A percentile compares a stretch with the other conserved stretches of the same genome.
phyloP scores from a whole-genome alignment of 1,140 invertebrate species.

The Bombus ignitus region DNA sequence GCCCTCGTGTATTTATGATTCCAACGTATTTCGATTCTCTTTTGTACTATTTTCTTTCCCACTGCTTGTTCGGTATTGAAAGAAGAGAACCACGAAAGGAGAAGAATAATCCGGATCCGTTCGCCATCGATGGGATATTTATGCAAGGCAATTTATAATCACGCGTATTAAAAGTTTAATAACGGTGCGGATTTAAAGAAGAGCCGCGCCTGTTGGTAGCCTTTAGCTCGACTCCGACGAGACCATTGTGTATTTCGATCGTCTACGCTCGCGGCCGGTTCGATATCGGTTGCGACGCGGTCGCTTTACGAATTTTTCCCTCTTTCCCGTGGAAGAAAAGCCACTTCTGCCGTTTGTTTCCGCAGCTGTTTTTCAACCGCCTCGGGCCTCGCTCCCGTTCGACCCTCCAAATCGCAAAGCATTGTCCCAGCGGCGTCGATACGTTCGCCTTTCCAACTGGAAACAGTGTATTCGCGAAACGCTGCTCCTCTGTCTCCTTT shows the following conservation, averaged over 20 bases:
- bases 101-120: neutral
- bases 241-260: constrained; percentile 12
- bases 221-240: neutral
- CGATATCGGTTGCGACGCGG: constrained; percentile 16
- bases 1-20: neutral
- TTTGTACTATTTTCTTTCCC: neutral
- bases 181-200: constrained; percentile 33
- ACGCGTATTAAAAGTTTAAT: constrained; percentile 60
- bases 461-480: neutral
- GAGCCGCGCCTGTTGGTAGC: neutral
- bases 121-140: constrained; percentile 2
- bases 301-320: constrained; percentile 15
- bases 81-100: neutral
- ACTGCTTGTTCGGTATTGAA: neutral
- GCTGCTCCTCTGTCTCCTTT: no score
- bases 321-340: constrained; percentile 6
- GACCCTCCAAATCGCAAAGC: constrained; percentile 29
- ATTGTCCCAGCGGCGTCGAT: constrained; percentile 34
- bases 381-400: constrained; percentile 1
- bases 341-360: constrained; percentile 41
- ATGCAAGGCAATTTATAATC: neutral
- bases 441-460: constrained; percentile 10
- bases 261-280: neutral
- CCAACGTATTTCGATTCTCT: no score
- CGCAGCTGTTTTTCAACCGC: constrained; percentile 26